Conservation (phyloP, 2,797 vertebrate species). For the Enteromius anoplus region DNA sequence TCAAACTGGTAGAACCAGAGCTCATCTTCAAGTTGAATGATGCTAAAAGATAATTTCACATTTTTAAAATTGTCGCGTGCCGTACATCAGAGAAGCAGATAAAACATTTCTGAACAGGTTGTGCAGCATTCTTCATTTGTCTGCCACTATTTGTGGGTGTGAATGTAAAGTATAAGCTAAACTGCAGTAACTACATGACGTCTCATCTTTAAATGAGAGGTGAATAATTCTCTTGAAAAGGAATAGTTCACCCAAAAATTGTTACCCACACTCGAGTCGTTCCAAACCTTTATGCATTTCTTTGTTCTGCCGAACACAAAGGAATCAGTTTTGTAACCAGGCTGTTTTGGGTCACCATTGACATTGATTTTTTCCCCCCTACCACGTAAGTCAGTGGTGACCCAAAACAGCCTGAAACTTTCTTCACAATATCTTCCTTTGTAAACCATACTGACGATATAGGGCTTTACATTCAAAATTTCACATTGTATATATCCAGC, state of each 20-base stretch:
- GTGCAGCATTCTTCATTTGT: conserved; percentile 50
- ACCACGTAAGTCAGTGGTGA: too few relatives aligned
- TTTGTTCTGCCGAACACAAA: too few relatives aligned
- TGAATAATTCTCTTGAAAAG: too few relatives aligned
- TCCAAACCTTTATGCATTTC: too few relatives aligned
- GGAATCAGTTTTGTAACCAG: too few relatives aligned
- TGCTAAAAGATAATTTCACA: not conserved
- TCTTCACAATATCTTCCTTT: too few relatives aligned
- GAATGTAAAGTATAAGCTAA: not conserved
- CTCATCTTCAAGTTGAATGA: not conserved
- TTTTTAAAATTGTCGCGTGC: not conserved
- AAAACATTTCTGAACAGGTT: conserved; percentile 72
- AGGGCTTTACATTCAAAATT: not conserved
- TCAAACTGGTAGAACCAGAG: conserved; percentile 24
- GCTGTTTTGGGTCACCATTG: too few relatives aligned
- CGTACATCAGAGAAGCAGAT: not conserved
- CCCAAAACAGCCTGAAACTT: too few relatives aligned
- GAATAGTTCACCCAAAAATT: too few relatives aligned
- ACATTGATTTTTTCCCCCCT: too few relatives aligned
- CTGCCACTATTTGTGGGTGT: not conserved
- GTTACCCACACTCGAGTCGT: too few relatives aligned
- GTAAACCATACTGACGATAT: not conserved
- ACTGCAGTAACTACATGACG: not conserved
- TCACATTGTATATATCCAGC: too few relatives aligned
- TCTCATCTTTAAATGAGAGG: not conserved